A percentile compares a stretch with the other conserved stretches of the same genome.
These are phyloP conservation scores for Xenopus laevis DNA, from an alignment of 2,113 vertebrate genomes.

Conservation along the genomic window DNA sequence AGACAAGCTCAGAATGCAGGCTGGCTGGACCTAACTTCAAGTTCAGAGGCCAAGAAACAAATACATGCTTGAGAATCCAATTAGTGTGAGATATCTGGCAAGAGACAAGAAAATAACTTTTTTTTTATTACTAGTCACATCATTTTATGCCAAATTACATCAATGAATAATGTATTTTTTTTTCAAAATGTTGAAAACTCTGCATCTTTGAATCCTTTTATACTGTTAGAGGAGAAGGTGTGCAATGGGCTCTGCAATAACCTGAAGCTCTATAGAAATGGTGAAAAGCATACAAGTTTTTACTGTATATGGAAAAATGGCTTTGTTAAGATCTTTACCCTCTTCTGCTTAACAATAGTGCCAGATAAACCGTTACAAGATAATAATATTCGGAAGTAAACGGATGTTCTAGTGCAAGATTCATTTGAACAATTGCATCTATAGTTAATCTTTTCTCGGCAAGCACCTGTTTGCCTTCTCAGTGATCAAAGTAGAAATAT, in stretches of 20 bases:
- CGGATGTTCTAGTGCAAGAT: too few species aligned
- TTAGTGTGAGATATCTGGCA: constrained; percentile 30
- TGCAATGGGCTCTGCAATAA: constrained; percentile 14
- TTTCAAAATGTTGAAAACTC: constrained; percentile 1
- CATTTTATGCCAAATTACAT: constrained; percentile 36
- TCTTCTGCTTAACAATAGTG: not conserved
- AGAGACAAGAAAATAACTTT: not conserved
- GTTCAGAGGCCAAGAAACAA: constrained; percentile 40
- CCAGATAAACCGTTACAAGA: too few species aligned
- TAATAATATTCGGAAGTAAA: too few species aligned
- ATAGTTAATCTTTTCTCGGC: too few species aligned
- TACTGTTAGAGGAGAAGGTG: constrained; percentile 4
- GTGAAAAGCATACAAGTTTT: not conserved
- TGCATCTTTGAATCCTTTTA: constrained; percentile 18
- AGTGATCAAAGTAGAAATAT: too few species aligned
- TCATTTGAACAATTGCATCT: too few species aligned
- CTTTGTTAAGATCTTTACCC: not conserved
- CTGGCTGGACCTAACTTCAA: constrained; percentile 22
- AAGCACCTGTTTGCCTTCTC: too few species aligned
- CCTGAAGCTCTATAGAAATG: not conserved
- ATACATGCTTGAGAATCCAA: constrained; percentile 23
- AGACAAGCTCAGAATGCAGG: constrained; percentile 8
- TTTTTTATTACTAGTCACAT: constrained; percentile 36
- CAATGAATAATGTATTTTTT: constrained; percentile 42
- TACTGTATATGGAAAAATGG: constrained; percentile 11